Evolutionary conservation across 1,140 invertebrate genomes (phyloP).

Genomic region (Contarinia nasturtii): DNA sequence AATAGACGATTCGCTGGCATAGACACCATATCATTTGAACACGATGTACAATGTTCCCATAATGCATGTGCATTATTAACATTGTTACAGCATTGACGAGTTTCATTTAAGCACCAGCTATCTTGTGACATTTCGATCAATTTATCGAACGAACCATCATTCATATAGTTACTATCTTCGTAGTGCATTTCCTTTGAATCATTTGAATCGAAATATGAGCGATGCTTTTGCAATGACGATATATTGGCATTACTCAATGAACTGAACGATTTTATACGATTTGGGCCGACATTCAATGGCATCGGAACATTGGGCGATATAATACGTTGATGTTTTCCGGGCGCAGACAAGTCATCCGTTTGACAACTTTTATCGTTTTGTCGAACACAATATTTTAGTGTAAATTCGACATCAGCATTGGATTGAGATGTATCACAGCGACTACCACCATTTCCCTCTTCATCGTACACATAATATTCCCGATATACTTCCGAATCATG

Average conservation of each 20-base stretch:
- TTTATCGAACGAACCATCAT: not conserved
- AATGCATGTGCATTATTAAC: constrained; percentile 6
- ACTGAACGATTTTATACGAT: not conserved
- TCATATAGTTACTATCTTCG: no score
- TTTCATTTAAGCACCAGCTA: constrained; percentile 8
- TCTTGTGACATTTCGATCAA: constrained; percentile 14
- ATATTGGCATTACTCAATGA: not conserved
- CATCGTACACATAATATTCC: constrained; percentile 23
- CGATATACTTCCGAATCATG: constrained; percentile 23
- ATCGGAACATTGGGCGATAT: no score
- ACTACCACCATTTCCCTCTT: not conserved
- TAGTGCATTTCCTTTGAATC: not conserved
- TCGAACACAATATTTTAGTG: constrained; percentile 27
- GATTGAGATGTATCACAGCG: not conserved
- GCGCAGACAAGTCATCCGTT: constrained; percentile 18
- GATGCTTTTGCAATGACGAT: not conserved
- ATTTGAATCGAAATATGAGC: not conserved
- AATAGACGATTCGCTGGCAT: constrained; percentile 8
- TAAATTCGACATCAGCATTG: constrained; percentile 11
- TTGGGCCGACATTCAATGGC: no score
- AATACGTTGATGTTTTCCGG: no score
- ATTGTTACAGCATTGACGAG: constrained; percentile 2
- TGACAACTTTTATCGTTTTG: constrained; percentile 30
- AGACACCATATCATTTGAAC: constrained; percentile 7
- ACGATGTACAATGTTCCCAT: constrained; percentile 12